phyloP scores from a whole-genome alignment of 2,888 invertebrate genomes.

The Lapara coniferarum region DNA sequence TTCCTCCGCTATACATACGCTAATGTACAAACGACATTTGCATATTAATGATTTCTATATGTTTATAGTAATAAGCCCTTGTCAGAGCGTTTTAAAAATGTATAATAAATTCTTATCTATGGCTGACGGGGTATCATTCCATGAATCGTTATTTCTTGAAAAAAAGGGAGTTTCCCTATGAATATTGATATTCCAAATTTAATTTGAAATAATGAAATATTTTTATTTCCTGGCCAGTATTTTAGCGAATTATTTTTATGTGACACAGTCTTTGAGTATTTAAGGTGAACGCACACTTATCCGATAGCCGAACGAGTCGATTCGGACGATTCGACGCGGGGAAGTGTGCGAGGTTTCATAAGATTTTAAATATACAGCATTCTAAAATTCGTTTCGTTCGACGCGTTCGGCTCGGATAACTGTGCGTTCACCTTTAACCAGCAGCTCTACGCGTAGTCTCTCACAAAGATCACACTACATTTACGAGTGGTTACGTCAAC shows the following conservation, averaged over 20 bases:
- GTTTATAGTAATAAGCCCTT: not conserved
- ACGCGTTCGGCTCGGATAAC: too few species aligned
- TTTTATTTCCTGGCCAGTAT: slow-evolving; percentile 1
- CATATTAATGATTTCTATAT: not conserved
- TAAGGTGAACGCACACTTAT: too few species aligned
- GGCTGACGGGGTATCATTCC: not conserved
- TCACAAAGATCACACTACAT: not conserved
- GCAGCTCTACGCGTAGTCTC: slow-evolving; percentile 5
- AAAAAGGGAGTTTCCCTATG: not conserved
- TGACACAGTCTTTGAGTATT: too few species aligned
- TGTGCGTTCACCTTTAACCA: too few species aligned
- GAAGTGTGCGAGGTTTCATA: too few species aligned
- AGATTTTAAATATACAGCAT: too few species aligned
- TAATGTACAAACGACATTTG: slow-evolving; percentile 23
- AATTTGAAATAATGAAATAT: slow-evolving; percentile 1
- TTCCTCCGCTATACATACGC: slow-evolving; percentile 37
- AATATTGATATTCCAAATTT: slow-evolving; percentile 1
- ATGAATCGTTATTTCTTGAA: not conserved
- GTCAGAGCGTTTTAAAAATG: not conserved
- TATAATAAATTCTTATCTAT: not conserved
- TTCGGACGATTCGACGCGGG: too few species aligned
- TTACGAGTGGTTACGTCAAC: not conserved
- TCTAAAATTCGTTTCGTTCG: too few species aligned
- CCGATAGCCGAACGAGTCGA: too few species aligned
- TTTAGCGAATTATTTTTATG: slow-evolving; percentile 2